Evolutionary conservation across 2,797 vertebrate species (phyloP), one percentile per base, ranked within the genome.

Genomic region (Enteromius paludinosus): DNA sequence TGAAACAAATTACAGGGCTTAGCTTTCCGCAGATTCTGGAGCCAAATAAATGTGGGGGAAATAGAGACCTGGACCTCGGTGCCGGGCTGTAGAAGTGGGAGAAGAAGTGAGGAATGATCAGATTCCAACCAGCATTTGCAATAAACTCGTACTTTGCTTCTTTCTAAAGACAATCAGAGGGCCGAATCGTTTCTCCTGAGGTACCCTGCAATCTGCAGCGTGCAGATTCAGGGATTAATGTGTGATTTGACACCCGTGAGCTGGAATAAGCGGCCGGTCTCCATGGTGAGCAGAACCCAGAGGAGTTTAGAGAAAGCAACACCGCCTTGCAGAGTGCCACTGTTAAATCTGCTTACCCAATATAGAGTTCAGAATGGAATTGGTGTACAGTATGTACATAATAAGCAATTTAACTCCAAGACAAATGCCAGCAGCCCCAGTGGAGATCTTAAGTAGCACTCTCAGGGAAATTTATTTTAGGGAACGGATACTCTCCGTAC

Each of bases 1-100:
- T 83, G 72, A 76, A 81, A 65, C 64, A 80, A 82, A 87, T 86
- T 82, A 83, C 20, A 4, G 71, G 56, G 75, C 52, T 69, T 82
- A 52, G 62, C 72, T 83, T 80, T 83, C 65, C 83, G 76, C 33
- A 43, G 71, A 43, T 77, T 80, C 61, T 73, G 43, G 35, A 82
- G 56, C 20, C n/a, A 23, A 80, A 72, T 72, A 79, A 76, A 72
- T 70, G 52, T 80, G 66, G 38, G 59, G 28, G 45, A 82, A 66
- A 49, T 38, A 49, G 54, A 84, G 49, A 78, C 70, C 17, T 30
- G 11, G 20, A 78, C 76, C 10, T n/a, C 3, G 20, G 66, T 30
- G 6, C 5, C 28, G 41, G 68, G 30, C 20, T 65, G 15, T 41
- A 28, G 30, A 74, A 70, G 14, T 61, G 43, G 64, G 45, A 76